phyloP scores from a whole-genome alignment of 2,888 invertebrate genomes.

The Cepaea hortensis region DNA sequence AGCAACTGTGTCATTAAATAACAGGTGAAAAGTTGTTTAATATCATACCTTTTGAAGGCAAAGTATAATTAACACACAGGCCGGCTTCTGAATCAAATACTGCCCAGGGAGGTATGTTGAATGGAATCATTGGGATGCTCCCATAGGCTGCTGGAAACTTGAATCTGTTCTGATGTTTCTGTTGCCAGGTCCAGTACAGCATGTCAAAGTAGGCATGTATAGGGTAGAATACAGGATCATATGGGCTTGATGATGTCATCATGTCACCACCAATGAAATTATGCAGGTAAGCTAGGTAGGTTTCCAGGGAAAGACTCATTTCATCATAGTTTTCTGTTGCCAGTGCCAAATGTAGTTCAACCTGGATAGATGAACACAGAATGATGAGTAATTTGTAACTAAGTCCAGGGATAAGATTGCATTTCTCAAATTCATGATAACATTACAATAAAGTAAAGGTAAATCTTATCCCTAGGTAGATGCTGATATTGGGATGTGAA shows the following conservation, averaged over 20 bases:
- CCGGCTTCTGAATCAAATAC: slow-evolving; percentile 63
- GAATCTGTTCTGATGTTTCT: slow-evolving; percentile 64
- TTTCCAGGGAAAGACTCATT: slow-evolving; percentile 68
- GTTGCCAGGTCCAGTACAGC: slow-evolving; percentile 71
- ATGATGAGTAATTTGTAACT: too few species aligned
- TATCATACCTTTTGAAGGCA: slow-evolving; percentile 54
- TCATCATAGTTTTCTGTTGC: slow-evolving; percentile 67
- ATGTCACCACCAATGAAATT: slow-evolving; percentile 71
- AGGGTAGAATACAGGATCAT: slow-evolving; percentile 70
- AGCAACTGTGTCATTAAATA: too few species aligned
- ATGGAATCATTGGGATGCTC: slow-evolving; percentile 70
- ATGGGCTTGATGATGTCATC: slow-evolving; percentile 65
- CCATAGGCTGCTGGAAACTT: slow-evolving; percentile 68
- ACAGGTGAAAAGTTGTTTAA: neutral
- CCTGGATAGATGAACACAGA: slow-evolving; percentile 54
- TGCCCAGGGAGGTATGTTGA: slow-evolving; percentile 64
- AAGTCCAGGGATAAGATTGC: neutral
- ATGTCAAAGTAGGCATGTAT: slow-evolving; percentile 69
- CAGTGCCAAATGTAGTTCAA: slow-evolving; percentile 66
- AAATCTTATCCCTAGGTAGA: too few species aligned
- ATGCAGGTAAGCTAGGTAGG: slow-evolving; percentile 67
- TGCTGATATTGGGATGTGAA: too few species aligned
- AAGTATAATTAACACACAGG: slow-evolving; percentile 66
- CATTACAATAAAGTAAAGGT: too few species aligned
- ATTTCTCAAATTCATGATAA: too few species aligned